These are phyloP conservation scores for Magallana nippona DNA, from an alignment of 2,888 invertebrate genomes.

Conservation along the genomic window DNA sequence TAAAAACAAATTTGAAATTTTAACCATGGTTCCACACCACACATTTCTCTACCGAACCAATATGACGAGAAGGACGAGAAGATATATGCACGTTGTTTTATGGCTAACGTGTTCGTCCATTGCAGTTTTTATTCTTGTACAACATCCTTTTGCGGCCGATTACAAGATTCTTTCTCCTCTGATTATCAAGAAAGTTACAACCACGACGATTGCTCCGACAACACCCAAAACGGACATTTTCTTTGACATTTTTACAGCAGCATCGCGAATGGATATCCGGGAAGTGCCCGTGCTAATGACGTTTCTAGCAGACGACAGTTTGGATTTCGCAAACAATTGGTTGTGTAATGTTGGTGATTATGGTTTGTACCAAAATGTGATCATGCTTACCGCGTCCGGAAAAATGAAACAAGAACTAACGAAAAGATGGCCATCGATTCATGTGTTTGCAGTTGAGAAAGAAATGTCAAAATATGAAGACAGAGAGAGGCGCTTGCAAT, in stretches of 20 bases:
- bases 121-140: not conserved
- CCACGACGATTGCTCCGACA: not conserved
- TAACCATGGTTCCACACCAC: not conserved
- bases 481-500: not conserved
- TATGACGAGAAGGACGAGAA: not conserved
- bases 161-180: not conserved
- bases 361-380: not conserved
- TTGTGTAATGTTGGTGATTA: slow-evolving; percentile 5
- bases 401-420: slow-evolving; percentile 8
- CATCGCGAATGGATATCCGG: not conserved
- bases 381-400: not conserved
- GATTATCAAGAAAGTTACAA: not conserved
- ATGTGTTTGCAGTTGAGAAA: not conserved
- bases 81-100: not conserved
- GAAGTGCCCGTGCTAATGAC: slow-evolving; percentile 9
- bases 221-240: not conserved
- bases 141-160: not conserved
- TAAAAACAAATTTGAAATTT: no score
- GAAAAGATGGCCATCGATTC: not conserved
- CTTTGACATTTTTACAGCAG: not conserved
- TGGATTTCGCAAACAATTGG: slow-evolving; percentile 21
- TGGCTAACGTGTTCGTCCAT: not conserved
- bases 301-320: not conserved
- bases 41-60: not conserved
- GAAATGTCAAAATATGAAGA: not conserved